A percentile compares a stretch with the other conserved stretches of the same genome.
Conservation (phyloP, 2,113 vertebrate species). For the Phylloscopus trochiloides region DNA sequence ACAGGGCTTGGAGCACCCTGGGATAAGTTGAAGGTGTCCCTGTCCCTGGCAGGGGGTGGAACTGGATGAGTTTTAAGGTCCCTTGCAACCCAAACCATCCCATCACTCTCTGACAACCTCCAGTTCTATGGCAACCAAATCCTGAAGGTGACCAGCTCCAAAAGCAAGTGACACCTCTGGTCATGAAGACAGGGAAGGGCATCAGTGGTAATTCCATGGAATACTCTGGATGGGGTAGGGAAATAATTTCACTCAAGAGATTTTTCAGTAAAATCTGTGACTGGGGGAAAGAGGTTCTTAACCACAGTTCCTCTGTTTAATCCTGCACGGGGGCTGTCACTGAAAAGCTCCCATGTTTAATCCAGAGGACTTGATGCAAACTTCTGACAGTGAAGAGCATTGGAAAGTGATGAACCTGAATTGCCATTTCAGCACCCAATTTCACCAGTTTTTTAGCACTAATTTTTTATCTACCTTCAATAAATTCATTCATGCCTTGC, state of each 20-base stretch:
- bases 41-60: neutral
- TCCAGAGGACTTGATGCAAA: neutral
- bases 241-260: neutral
- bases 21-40: rapidly evolving
- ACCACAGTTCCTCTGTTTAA: neutral
- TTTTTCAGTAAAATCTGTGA: neutral
- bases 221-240: neutral
- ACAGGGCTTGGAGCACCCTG: rapidly evolving
- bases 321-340: neutral
- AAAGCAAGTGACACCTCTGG: neutral
- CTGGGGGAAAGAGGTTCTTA: neutral
- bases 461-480: neutral
- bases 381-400: neutral
- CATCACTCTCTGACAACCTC: neutral
- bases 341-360: neutral
- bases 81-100: neutral
- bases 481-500: neutral
- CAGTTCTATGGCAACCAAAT: neutral
- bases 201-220: rapidly evolving
- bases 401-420: neutral
- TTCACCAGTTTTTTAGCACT: neutral
- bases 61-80: rapidly evolving
- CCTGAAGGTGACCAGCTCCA: neutral
- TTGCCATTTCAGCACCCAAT: neutral
- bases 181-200: rapidly evolving